Conservation (phyloP, 2,888 invertebrate genomes). For the Arctia plantaginis region DNA sequence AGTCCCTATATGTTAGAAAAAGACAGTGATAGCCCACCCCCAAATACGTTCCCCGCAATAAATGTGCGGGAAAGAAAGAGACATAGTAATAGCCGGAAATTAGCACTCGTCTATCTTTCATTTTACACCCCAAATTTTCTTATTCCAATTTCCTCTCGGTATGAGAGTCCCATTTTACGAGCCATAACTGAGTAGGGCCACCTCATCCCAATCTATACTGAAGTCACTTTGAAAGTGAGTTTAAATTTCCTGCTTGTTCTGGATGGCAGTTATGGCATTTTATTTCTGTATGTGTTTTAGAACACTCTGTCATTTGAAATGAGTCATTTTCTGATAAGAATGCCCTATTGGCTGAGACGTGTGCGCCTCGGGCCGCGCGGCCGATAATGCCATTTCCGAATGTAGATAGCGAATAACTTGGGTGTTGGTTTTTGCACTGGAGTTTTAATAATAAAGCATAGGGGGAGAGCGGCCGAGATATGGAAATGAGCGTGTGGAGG, state of each 20-base stretch:
- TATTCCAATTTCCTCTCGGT: conserved; percentile 90
- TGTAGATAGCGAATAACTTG: conserved; percentile 82
- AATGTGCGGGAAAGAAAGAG: conserved; percentile 86
- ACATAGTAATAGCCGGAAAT: conserved; percentile 88
- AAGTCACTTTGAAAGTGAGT: conserved; percentile 46
- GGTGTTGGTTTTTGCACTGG: conserved; percentile 82
- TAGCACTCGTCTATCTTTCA: conserved; percentile 92
- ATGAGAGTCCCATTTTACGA: conserved; percentile 71
- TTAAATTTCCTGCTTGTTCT: conserved; percentile 46
- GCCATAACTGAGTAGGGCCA: conserved; percentile 60
- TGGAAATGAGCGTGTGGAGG: conserved; percentile 85
- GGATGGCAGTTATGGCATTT: conserved; percentile 65
- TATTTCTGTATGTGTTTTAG: conserved; percentile 73
- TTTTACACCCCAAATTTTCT: conserved; percentile 92
- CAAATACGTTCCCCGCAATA: conserved; percentile 76
- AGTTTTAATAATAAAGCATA: conserved; percentile 85
- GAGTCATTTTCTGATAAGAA: conserved; percentile 91
- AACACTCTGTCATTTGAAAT: conserved; percentile 89
- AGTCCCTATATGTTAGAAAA: conserved; percentile 73
- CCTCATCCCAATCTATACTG: conserved; percentile 46
- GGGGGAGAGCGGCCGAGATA: conserved; percentile 81
- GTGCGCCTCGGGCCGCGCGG: conserved; percentile 78
- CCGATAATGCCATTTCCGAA: conserved; percentile 86
- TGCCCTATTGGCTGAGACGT: conserved; percentile 87
- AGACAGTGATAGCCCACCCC: conserved; percentile 76